Base-by-base conservation (phyloP, 2,888 invertebrate genomes). In the Tetropium fuscum region DNA sequence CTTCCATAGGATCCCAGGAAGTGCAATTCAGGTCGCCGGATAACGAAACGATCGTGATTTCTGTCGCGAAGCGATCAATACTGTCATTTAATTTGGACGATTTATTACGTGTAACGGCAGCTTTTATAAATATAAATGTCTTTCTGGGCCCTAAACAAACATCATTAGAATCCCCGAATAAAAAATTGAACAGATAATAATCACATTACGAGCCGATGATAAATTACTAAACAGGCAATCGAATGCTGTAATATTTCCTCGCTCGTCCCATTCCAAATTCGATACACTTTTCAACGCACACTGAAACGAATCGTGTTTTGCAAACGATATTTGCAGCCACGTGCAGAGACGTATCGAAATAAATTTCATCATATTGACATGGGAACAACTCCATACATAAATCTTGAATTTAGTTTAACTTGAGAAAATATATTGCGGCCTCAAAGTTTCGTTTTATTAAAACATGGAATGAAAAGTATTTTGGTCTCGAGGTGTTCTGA, bases 301-400 rank as follows among this genome's bases (percentile, higher is more conserved):
- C 34, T 32, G 43, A 34, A 53, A 51, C 58, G 47, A 53, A 58
- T 58, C 47, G 53, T 58, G 58, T 53, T 58, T 57, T 41, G 58
- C 58, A 47, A 58, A 58, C 58, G 58, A 34, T 58, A 53, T 47
- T 32, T 43, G 30, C 47, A 11, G 63, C 51, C 64, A 58, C 65
- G 65, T 63, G 65, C 57, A 60, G 27, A 25, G 60, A 63, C 62
- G 63, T 58, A 60, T 36, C 63, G 63, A 59, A 58, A 64, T 59
- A 56, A 56, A 61, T 61, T 66, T 56, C 32, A 38, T 36, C 16
- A 20, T 53, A 59, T 51, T 60, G 59, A 40, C 56, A 48, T 60
- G 60, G 60, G 60, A 60, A 53, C 45, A 34, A 44, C 47, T 47
- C 47, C 40, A 55, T 38, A 20, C 38, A 55, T 48, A 55, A 55